A percentile compares a stretch with the other conserved stretches of the same genome.
Conservation (phyloP, 2,797 vertebrate genomes). For the Myripristis murdjan region DNA sequence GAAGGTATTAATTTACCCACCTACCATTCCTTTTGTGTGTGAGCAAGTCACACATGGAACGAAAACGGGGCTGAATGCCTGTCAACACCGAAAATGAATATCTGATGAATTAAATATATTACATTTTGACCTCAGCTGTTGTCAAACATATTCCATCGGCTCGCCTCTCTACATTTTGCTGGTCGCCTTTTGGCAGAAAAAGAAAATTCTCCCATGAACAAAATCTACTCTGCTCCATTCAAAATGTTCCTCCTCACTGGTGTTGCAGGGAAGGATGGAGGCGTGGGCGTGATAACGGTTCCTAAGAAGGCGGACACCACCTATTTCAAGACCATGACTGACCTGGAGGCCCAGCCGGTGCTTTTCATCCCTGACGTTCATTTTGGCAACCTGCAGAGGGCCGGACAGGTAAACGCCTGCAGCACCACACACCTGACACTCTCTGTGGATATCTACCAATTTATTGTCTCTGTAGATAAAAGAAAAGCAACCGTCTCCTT, state of each 20-base stretch:
- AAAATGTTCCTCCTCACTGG: not conserved
- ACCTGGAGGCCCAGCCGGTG: slow-evolving; percentile 96
- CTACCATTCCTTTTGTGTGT: not conserved
- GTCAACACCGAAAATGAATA: not conserved
- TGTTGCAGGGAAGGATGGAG: slow-evolving; percentile 79
- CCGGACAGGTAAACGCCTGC: slow-evolving; percentile 90
- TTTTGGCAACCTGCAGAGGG: slow-evolving; percentile 96
- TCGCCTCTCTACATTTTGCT: not conserved
- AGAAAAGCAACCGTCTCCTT: not conserved
- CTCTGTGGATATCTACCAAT: too few relatives aligned
- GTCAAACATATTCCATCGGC: not conserved
- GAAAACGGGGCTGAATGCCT: not conserved
- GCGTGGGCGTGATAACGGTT: slow-evolving; percentile 72
- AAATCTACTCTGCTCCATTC: not conserved
- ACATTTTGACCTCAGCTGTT: not conserved
- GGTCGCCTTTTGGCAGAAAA: too few relatives aligned
- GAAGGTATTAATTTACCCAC: not conserved
- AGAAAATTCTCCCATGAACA: not conserved
- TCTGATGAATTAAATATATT: not conserved
- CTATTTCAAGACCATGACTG: slow-evolving; percentile 94
- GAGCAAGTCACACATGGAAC: not conserved
- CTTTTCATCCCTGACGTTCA: slow-evolving; percentile 98
- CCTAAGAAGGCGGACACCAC: slow-evolving; percentile 94
- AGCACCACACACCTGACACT: not conserved
- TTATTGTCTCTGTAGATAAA: not conserved